These are phyloP conservation scores for Popillia japonica DNA, from an alignment of 1,140 invertebrate genomes.

Conservation along the genomic window DNA sequence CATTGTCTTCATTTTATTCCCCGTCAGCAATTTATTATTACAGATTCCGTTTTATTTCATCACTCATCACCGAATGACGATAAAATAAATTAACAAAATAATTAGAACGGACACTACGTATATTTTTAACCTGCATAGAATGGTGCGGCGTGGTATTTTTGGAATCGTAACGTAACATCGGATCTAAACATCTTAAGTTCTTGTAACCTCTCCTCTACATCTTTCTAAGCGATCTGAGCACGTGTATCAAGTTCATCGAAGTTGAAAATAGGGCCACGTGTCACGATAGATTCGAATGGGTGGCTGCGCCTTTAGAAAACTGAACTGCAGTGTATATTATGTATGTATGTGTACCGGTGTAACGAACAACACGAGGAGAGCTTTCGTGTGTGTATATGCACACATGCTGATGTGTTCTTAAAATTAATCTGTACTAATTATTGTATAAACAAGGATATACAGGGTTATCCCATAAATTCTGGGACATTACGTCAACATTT, in stretches of 20 bases:
- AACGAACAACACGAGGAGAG: slow-evolving; percentile 3
- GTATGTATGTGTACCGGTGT: too few species aligned
- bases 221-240: not conserved
- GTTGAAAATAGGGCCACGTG: slow-evolving; percentile 31
- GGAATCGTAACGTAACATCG: not conserved
- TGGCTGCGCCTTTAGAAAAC: slow-evolving; percentile 4
- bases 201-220: not conserved
- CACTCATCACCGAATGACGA: too few species aligned
- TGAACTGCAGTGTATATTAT: not conserved
- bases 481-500: too few species aligned
- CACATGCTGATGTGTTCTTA: not conserved
- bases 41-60: too few species aligned
- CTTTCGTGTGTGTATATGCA: not conserved
- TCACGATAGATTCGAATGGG: not conserved
- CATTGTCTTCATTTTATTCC: too few species aligned
- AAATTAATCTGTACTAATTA: not conserved
- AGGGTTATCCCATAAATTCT: too few species aligned
- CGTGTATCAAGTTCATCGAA: slow-evolving; percentile 19
- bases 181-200: not conserved
- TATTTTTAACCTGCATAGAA: not conserved
- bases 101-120: too few species aligned
- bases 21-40: too few species aligned
- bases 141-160: not conserved
- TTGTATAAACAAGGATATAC: too few species aligned
- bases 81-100: too few species aligned